These are phyloP conservation scores for Gavia stellata DNA, from an alignment of 2,113 vertebrate genomes.

Conservation along the genomic window DNA sequence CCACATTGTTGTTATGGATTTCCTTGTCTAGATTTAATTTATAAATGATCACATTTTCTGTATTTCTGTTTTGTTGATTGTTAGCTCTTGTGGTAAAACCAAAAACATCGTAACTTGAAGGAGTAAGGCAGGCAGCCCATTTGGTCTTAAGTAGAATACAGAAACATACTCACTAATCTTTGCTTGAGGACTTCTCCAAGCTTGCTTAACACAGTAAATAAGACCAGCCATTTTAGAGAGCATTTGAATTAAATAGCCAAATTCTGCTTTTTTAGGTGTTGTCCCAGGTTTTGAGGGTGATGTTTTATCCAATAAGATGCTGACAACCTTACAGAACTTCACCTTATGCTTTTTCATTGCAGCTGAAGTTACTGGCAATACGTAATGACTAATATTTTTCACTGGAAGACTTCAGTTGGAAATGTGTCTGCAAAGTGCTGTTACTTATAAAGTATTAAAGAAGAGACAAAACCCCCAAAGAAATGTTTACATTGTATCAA, in stretches of 20 bases:
- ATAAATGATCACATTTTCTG: neutral
- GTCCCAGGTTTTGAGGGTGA: neutral
- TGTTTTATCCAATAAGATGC: neutral
- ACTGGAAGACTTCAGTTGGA: neutral
- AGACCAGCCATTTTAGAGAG: neutral
- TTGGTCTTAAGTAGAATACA: neutral
- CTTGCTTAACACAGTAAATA: neutral
- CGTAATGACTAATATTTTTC: neutral
- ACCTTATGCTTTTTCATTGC: neutral
- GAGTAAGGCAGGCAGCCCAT: fast-evolving
- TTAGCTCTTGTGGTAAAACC: neutral
- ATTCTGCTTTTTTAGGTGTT: neutral
- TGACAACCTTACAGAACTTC: neutral
- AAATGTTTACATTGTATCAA: neutral
- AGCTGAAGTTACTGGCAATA: neutral
- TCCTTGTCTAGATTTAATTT: neutral
- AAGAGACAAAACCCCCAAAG: neutral
- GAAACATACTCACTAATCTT: neutral
- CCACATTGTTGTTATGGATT: neutral
- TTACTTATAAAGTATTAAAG: neutral
- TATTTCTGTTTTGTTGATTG: neutral
- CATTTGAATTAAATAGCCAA: neutral
- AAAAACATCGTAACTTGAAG: neutral
- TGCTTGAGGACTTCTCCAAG: neutral
- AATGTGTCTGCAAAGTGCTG: neutral